Percentiles rank a stretch among this genome's conserved stretches.
These are phyloP conservation scores for Eunapius fragilis DNA, from an alignment of 37 sponge, comb jelly and placozoan species.

Conservation along the genomic window DNA sequence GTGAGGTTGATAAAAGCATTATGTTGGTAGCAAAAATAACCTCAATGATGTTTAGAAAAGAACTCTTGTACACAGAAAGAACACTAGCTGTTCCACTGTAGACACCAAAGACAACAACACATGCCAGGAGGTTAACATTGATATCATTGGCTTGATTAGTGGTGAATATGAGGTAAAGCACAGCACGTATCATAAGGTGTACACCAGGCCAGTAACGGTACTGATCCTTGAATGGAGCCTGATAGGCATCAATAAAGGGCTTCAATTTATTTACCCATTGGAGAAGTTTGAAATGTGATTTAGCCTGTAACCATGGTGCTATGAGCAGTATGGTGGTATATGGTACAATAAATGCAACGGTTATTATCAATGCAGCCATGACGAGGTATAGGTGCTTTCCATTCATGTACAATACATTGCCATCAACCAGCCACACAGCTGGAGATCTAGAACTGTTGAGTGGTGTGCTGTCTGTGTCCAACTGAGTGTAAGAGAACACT, in stretches of 20 bases:
- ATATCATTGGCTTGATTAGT: neutral
- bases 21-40: neutral
- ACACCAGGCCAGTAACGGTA: neutral
- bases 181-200: neutral
- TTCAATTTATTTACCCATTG: neutral
- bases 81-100: neutral
- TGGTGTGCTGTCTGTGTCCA: neutral
- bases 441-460: neutral
- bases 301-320: neutral
- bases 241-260: neutral
- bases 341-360: neutral
- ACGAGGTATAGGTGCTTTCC: neutral
- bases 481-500: neutral
- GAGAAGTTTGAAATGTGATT: neutral
- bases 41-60: neutral
- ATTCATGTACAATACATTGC: neutral
- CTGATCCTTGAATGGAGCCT: neutral
- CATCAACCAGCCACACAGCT: neutral
- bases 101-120: neutral
- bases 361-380: neutral
- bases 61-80: neutral
- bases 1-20: neutral
- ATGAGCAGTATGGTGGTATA: neutral
- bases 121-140: neutral
- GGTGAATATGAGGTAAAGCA: neutral